Percentiles rank a stretch among this genome's conserved stretches.
Conservation (phyloP, 2,888 invertebrate species). For the Eristalinus sepulchralis region DNA sequence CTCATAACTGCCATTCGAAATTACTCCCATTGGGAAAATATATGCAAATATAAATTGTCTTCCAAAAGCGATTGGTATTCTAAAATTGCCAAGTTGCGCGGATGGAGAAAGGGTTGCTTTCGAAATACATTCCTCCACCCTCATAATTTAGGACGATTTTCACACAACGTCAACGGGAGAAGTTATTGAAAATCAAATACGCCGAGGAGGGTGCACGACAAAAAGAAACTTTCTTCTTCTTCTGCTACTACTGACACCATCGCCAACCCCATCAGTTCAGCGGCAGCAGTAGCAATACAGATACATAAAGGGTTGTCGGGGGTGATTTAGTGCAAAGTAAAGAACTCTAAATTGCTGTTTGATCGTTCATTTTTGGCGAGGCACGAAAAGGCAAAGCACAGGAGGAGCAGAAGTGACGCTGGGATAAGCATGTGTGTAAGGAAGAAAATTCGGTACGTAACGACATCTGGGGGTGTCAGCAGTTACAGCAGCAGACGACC, state of each 20-base stretch:
- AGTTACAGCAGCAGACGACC: conserved; percentile 24
- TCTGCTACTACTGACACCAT: background rate
- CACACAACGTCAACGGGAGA: conserved; percentile 69
- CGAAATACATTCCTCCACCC: conserved; percentile 58
- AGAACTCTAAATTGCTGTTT: conserved; percentile 70
- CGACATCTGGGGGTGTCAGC: conserved; percentile 28
- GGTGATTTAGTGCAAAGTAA: conserved; percentile 70
- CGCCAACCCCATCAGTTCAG: background rate
- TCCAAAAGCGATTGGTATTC: conserved; percentile 70
- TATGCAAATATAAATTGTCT: conserved; percentile 70
- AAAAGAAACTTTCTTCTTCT: conserved; percentile 32
- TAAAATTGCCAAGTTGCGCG: conserved; percentile 59
- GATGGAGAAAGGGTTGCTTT: conserved; percentile 60
- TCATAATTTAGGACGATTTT: conserved; percentile 71
- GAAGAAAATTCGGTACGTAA: conserved; percentile 20
- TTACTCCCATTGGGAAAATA: conserved; percentile 66
- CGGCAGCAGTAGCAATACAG: background rate
- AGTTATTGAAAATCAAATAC: conserved; percentile 71
- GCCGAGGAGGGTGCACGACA: conserved; percentile 43
- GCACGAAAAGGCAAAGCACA: conserved; percentile 3
- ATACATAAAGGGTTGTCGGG: conserved; percentile 63
- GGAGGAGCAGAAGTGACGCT: background rate
- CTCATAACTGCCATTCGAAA: conserved; percentile 65
- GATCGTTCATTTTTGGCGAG: conserved; percentile 63
- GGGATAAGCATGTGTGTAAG: background rate